These are phyloP conservation scores for Peromyscus aztecus DNA, from an alignment of 2,797 vertebrate genomes.

Conservation along the genomic window DNA sequence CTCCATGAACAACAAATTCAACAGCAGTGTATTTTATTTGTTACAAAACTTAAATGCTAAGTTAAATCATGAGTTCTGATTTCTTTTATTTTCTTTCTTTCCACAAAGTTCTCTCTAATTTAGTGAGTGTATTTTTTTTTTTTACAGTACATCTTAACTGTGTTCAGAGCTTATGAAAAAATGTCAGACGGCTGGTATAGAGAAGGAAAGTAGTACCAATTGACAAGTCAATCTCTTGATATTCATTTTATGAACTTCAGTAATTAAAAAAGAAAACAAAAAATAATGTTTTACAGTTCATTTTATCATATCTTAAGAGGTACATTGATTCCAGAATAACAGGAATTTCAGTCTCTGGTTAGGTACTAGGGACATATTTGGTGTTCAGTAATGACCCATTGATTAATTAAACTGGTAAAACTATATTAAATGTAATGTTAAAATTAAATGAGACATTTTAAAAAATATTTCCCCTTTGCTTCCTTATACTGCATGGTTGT, in stretches of 20 bases:
- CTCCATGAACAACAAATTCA: constrained; percentile 19
- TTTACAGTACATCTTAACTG: constrained; percentile 76
- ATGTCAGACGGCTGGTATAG: constrained; percentile 75
- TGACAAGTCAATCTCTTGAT: constrained; percentile 77
- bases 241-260: constrained; percentile 79
- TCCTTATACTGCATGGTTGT: neutral
- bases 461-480: neutral
- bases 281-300: constrained; percentile 62
- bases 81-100: constrained; percentile 74
- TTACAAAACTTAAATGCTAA: constrained; percentile 62
- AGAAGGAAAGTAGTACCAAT: constrained; percentile 76
- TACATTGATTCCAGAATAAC: constrained; percentile 30
- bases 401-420: constrained; percentile 63
- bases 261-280: constrained; percentile 72
- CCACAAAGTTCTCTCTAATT: constrained; percentile 72
- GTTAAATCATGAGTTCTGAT: constrained; percentile 55
- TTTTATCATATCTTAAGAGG: constrained; percentile 56
- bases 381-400: constrained; percentile 59
- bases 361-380: constrained; percentile 36
- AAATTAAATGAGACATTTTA: constrained; percentile 38
- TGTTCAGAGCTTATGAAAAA: constrained; percentile 77
- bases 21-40: constrained; percentile 1
- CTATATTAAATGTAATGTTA: constrained; percentile 27
- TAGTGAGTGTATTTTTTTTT: constrained; percentile 70
- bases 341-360: constrained; percentile 39